Conservation (phyloP, 2,113 vertebrate species). For the Saguinus midas region DNA sequence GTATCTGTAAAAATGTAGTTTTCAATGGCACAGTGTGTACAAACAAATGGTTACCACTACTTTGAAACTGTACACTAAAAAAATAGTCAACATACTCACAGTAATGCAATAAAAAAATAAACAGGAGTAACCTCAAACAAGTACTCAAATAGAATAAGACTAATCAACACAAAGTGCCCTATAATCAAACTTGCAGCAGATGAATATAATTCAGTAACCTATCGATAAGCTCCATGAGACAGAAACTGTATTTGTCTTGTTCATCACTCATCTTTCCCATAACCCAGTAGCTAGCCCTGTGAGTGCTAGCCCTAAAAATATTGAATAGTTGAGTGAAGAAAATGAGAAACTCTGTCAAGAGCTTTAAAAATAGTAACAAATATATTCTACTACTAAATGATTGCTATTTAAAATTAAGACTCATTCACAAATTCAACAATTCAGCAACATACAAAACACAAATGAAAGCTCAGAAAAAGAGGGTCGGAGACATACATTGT, state of each 20-base stretch:
- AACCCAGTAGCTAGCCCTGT: background rate
- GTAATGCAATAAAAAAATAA: background rate
- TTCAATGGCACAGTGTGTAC: background rate
- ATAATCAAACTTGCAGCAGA: background rate
- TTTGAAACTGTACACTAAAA: background rate
- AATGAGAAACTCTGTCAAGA: background rate
- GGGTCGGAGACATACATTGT: background rate
- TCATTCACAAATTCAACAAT: background rate
- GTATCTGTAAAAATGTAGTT: background rate
- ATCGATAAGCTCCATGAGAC: background rate
- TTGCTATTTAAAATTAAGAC: background rate
- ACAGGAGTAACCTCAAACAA: background rate
- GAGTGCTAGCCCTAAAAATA: background rate
- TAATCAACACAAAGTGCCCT: background rate
- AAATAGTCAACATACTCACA: background rate
- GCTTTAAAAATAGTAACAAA: background rate
- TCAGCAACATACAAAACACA: background rate
- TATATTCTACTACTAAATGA: conserved; percentile 11
- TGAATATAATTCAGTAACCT: background rate
- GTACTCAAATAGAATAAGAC: background rate
- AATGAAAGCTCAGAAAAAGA: background rate
- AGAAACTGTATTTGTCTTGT: background rate
- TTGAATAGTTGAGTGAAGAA: background rate
- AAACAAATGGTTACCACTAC: background rate
- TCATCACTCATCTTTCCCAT: background rate